These are phyloP conservation scores for Paralichthys olivaceus DNA, from an alignment of 2,113 vertebrate species.

Conservation along the genomic window DNA sequence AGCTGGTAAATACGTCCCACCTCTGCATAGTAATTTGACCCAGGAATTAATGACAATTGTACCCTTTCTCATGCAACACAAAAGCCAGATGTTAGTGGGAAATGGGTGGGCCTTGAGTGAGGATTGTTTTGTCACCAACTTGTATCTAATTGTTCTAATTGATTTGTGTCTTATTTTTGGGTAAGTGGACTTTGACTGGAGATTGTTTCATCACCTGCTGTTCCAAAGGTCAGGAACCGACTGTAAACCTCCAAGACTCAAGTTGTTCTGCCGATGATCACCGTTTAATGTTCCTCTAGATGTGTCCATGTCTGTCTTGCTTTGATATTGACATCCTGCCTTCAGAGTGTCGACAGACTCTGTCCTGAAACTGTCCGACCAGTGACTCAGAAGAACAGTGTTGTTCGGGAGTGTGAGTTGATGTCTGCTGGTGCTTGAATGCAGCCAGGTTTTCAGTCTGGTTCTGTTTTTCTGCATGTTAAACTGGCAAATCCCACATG, in stretches of 20 bases:
- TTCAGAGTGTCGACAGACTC: not conserved
- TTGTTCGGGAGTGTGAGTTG: not conserved
- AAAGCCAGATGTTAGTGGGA: not conserved
- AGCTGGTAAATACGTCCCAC: not conserved
- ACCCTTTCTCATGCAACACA: too few species aligned
- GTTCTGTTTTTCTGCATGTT: not conserved
- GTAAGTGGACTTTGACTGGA: not conserved
- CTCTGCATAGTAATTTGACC: too few species aligned
- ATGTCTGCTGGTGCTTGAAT: not conserved
- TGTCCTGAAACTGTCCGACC: not conserved
- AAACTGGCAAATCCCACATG: not conserved
- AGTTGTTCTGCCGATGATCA: not conserved
- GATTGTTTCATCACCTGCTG: not conserved
- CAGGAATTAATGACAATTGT: too few species aligned
- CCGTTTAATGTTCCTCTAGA: not conserved
- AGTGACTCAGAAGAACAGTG: not conserved
- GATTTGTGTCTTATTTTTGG: not conserved
- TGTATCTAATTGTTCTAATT: not conserved
- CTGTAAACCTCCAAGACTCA: not conserved
- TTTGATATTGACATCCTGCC: conserved; percentile 10
- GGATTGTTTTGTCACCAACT: not conserved
- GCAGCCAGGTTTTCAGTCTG: not conserved
- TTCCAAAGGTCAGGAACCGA: too few species aligned
- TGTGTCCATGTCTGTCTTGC: not conserved
- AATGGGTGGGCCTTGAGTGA: not conserved